phyloP scores from a whole-genome alignment of 2,888 invertebrate genomes.

The Drosophila falleni region DNA sequence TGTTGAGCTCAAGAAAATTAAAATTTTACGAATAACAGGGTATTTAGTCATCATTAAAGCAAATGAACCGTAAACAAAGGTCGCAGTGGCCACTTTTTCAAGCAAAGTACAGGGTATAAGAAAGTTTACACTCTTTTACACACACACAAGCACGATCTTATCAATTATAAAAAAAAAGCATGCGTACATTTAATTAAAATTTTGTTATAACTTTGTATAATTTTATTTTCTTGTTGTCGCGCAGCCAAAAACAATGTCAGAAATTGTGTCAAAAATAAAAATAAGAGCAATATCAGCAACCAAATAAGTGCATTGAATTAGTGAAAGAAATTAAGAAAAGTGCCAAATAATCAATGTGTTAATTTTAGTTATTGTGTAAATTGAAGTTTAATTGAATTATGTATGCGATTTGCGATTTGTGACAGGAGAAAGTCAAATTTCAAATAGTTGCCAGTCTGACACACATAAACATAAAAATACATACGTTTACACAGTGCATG shows the following conservation, averaged over 20 bases:
- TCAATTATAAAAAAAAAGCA: slow-evolving; percentile 5
- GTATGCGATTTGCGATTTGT: slow-evolving; percentile 32
- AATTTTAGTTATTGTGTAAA: slow-evolving; percentile 51
- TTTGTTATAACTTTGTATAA: slow-evolving; percentile 3
- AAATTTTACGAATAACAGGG: too few species aligned
- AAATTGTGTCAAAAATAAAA: too few species aligned
- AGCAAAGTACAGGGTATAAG: slow-evolving; percentile 13
- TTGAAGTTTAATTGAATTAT: slow-evolving; percentile 39
- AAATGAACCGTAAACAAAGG: too few species aligned
- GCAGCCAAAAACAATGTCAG: slow-evolving; percentile 6
- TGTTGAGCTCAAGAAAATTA: too few species aligned
- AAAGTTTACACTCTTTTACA: neutral
- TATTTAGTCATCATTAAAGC: too few species aligned
- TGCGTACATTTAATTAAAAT: slow-evolving; percentile 12
- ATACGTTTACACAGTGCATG: slow-evolving; percentile 5
- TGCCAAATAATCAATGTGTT: slow-evolving; percentile 34
- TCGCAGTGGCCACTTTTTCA: too few species aligned
- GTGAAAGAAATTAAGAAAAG: slow-evolving; percentile 24
- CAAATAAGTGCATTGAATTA: slow-evolving; percentile 34
- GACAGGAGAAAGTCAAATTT: slow-evolving; percentile 48
- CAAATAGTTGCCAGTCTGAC: slow-evolving; percentile 21
- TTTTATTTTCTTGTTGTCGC: neutral
- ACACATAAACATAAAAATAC: slow-evolving; percentile 3
- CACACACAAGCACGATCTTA: neutral
- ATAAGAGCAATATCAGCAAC: slow-evolving; percentile 5